Percentiles rank a stretch among this genome's conserved stretches.
These are phyloP conservation scores for Tinea trinotella DNA, from an alignment of 2,888 invertebrate species.

Conservation along the genomic window DNA sequence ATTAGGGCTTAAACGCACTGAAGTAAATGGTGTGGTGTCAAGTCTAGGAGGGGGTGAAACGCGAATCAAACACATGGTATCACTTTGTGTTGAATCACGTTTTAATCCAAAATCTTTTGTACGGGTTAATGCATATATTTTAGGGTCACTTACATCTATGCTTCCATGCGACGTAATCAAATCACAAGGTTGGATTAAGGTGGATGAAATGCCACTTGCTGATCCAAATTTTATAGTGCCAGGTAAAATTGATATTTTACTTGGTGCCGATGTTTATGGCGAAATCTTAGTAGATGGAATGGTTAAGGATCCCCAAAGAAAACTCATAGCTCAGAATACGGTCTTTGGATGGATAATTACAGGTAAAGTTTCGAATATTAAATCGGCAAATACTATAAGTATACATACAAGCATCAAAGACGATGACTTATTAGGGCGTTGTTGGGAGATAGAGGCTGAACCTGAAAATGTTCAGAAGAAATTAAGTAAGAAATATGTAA, in stretches of 20 bases:
- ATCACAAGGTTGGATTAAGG: constrained; percentile 22
- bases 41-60: constrained; percentile 24
- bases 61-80: constrained; percentile 22
- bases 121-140: constrained; percentile 25
- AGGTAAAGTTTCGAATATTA: constrained; percentile 16
- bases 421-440: constrained; percentile 24
- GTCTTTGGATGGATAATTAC: constrained; percentile 26
- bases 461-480: constrained; percentile 21
- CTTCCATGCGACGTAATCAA: constrained; percentile 20
- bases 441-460: constrained; percentile 25
- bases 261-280: constrained; percentile 23
- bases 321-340: constrained; percentile 23
- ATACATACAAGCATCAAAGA: constrained; percentile 23
- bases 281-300: neutral
- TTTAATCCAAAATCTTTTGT: constrained; percentile 19
- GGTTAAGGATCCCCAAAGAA: neutral
- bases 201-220: constrained; percentile 23
- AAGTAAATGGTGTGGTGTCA: constrained; percentile 24
- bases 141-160: constrained; percentile 22
- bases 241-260: constrained; percentile 24
- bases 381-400: constrained; percentile 2
- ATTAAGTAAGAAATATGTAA: constrained; percentile 22
- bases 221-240: constrained; percentile 24
- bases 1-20: constrained; percentile 24
- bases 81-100: constrained; percentile 22